phyloP scores from a whole-genome alignment of 1,140 invertebrate genomes.

The Helicoverpa armigera region DNA sequence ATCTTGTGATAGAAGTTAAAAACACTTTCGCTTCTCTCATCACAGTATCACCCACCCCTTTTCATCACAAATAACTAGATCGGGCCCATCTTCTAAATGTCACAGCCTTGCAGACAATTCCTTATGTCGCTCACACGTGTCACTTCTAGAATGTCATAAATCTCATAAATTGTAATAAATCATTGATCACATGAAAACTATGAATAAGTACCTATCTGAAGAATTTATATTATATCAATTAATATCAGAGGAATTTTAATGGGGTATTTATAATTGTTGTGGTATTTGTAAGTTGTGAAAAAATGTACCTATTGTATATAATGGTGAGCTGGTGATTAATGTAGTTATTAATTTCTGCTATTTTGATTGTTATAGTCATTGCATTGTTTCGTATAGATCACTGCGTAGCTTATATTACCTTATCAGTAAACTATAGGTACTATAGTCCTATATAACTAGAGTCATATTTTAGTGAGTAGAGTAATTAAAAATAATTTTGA shows the following conservation, averaged over 20 bases:
- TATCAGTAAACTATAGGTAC: too few species aligned
- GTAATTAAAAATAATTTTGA: too few species aligned
- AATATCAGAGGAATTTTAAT: conserved; percentile 1
- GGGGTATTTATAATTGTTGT: conserved; percentile 8
- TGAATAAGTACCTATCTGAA: not conserved
- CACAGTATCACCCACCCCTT: not conserved
- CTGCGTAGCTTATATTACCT: not conserved
- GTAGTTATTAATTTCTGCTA: not conserved
- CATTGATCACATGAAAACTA: conserved; percentile 7
- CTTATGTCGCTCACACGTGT: not conserved
- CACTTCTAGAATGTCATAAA: not conserved
- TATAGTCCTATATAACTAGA: too few species aligned
- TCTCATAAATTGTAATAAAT: conserved; percentile 1
- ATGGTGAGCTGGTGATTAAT: not conserved
- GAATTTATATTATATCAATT: conserved; percentile 4
- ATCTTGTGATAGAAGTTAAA: not conserved
- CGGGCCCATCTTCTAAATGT: conserved; percentile 37
- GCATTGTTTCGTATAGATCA: not conserved
- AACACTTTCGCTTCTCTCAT: not conserved
- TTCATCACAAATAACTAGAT: conserved; percentile 29
- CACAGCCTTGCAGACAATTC: conserved; percentile 13
- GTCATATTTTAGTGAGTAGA: too few species aligned
- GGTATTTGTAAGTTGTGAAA: not conserved
- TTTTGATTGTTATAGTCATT: conserved; percentile 5
- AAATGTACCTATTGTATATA: conserved; percentile 30